Evolutionary conservation across 37 sponge, comb jelly and placozoan species (phyloP), one percentile per base, ranked within the genome.

Genomic region (Oopsacas minuta): DNA sequence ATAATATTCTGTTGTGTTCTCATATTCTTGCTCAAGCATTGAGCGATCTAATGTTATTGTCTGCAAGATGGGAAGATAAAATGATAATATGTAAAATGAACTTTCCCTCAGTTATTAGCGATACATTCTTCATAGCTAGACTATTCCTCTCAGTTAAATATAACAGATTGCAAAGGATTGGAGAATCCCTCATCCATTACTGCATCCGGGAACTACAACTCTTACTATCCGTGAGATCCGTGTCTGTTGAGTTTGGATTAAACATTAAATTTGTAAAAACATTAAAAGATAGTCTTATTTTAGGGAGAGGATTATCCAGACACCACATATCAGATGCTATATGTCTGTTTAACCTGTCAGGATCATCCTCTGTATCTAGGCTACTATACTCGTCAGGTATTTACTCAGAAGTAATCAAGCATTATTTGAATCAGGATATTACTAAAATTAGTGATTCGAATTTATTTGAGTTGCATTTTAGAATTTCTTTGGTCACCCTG

Each of bases 1-100:
- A 42, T 15, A 12, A 61, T 10, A 61, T 61, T 3, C 22, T 61
- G 5, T n/a, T 3, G 22, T 3, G 3, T 20, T 61, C 28, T 12
- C 28, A n/a, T 5, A 25, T 34, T 12, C 22, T 61, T 3, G 5
- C 22, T 3, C 3, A 10, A 3, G 75, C 75, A 3, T 7, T 61
- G 22, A 3, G 75, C 1, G 7, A 25, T 32, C 30, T 61, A 61
- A 10, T 61, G 28, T 3, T n/a, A 61, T 61, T 61, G 22, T 61
- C 75, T 12, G 75, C 75, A 12, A 61, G 75, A 61, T 61, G 75
- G 75, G 75, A 61, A 34, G 75, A 61, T n/a, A 61, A 61, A n/a
- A 61, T 61, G 75, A 5, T 61, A 34, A n/a, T 61, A 3, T 61
- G 75, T 61, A n/a, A 61, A n/a, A 20, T 25, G 20, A 61, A 61